Evolutionary conservation across 1,140 invertebrate species (phyloP), one percentile per base, ranked within the genome.

Genomic region (Wasmannia auropunctata): DNA sequence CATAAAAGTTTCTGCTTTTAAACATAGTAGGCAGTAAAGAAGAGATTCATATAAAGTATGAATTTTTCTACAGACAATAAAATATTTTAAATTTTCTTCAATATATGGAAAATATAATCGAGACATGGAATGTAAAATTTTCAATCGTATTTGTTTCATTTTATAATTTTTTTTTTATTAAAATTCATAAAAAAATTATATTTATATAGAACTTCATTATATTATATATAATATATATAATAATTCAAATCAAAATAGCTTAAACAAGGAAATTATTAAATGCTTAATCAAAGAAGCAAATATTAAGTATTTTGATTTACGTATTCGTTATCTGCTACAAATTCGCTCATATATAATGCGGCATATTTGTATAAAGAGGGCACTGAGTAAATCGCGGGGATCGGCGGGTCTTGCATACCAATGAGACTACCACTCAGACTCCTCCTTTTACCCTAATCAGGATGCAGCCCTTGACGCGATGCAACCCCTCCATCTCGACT

Each of bases 351-450:
- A 58, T 34, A 58, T 83, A 74, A 74, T 34, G 37, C 51, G 14
- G 28, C 54, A 74, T 83, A 83, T 83, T 80, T 83, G 40, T 83
- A 83, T 74, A 83, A 83, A 83, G 51, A 83, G 34, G n/a, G 14
- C 46, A 60, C 67, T 58, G 51, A 58, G 67, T 72, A 72, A 70
- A 83, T 83, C 40, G 37, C 37, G 34, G 31, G 22, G 43, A 46
- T 54, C 14, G 40, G 14, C 25, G 37, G 4, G 37, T 58, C 40
- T 83, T 22, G 79, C 79, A 83, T 83, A 83, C 51, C 67, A 74
- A 83, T 72, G 79, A 83, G 79, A 46, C 16, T 46, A 37, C n/a
- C n/a, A n/a, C 54, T 74, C 67, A 74, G 54, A 83, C 67, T 72
- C 14, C 14, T 58, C 51, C 67, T 83, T 81, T 81, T 58, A 58